phyloP scores from a whole-genome alignment of 2,888 invertebrate genomes.

The Nysson spinosus region DNA sequence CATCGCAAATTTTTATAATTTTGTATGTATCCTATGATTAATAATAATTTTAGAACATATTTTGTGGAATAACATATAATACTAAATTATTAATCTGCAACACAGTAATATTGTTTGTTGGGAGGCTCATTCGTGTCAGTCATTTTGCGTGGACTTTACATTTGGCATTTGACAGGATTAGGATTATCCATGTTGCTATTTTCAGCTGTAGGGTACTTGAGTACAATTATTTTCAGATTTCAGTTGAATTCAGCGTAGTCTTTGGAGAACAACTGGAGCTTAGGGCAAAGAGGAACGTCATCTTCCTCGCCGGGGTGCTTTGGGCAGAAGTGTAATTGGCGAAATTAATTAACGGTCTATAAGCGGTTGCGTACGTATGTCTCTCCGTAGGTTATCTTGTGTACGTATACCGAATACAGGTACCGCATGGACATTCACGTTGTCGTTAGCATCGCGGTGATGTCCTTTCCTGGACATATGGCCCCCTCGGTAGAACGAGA shows the following conservation, averaged over 20 bases:
- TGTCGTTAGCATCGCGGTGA: conserved; percentile 26
- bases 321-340: conserved; percentile 58
- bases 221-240: background rate
- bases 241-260: conserved; percentile 19
- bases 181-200: no score
- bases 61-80: no score
- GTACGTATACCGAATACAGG: conserved; percentile 37
- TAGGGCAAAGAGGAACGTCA: conserved; percentile 19
- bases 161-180: no score
- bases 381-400: conserved; percentile 30
- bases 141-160: no score
- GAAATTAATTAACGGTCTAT: conserved; percentile 67
- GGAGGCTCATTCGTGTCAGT: no score
- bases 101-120: no score
- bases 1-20: no score
- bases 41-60: no score
- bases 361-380: conserved; percentile 43
- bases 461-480: conserved; percentile 40
- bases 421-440: conserved; percentile 35
- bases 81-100: no score
- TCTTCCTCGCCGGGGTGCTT: conserved; percentile 23
- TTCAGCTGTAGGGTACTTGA: no score
- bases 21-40: no score
- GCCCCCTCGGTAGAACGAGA: conserved; percentile 27
- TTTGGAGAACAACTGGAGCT: background rate